Conservation (phyloP, 2,888 invertebrate genomes). For the Pyrochroa serraticornis region DNA sequence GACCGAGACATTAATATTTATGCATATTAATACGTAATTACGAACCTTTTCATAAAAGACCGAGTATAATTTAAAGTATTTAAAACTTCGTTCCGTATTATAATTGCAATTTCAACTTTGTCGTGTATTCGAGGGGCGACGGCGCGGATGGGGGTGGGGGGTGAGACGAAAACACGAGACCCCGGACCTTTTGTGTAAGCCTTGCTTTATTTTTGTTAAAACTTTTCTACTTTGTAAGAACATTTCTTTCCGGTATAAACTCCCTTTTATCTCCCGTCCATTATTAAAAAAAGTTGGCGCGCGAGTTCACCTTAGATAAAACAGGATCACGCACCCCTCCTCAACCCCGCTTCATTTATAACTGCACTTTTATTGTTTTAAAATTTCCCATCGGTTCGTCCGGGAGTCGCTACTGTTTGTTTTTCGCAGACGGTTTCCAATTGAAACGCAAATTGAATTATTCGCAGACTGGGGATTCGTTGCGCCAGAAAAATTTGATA, state of each 20-base stretch:
- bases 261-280: conserved; percentile 50
- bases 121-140: conserved; percentile 35
- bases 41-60: conserved; percentile 34
- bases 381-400: too few relatives aligned
- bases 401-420: too few relatives aligned
- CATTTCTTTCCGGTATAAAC: conserved; percentile 52
- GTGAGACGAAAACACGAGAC: conserved; percentile 8
- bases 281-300: conserved; percentile 52
- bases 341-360: conserved; percentile 15
- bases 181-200: conserved; percentile 43
- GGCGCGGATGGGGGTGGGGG: conserved; percentile 12
- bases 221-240: conserved; percentile 51
- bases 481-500: too few relatives aligned
- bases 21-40: conserved; percentile 42
- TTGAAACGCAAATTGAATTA: too few relatives aligned
- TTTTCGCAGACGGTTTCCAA: too few relatives aligned
- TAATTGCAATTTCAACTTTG: conserved; percentile 51
- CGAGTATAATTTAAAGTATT: conserved; percentile 41
- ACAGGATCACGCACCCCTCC: conserved; percentile 22
- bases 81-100: conserved; percentile 43
- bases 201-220: conserved; percentile 50
- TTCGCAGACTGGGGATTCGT: too few relatives aligned
- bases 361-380: conserved; percentile 11
- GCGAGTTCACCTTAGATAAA: conserved; percentile 45
- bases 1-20: conserved; percentile 35